Evolutionary conservation across 2,797 vertebrate genomes (phyloP).

Genomic region (Cephalopachus bancanus): DNA sequence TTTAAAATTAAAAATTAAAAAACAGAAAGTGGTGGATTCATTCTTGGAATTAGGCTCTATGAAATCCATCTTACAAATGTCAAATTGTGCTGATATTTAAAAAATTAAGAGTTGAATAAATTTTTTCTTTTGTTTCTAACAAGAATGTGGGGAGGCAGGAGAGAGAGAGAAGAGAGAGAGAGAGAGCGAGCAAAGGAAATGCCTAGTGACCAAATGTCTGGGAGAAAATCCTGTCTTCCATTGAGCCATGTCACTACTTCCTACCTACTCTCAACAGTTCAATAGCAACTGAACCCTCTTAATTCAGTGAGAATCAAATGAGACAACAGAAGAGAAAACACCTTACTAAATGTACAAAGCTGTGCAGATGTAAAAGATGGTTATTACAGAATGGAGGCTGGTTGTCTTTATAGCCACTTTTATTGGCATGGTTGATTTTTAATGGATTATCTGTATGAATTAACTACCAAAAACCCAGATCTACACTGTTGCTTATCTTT

Average conservation of each 20-base stretch:
- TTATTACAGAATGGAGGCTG: neutral
- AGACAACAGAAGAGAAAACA: neutral
- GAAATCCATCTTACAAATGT: slow-evolving; percentile 26
- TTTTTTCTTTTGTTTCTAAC: slow-evolving; percentile 23
- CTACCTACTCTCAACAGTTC: neutral
- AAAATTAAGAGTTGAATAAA: slow-evolving; percentile 54
- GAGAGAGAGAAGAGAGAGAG: neutral
- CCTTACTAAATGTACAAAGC: neutral
- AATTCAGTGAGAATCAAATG: slow-evolving; percentile 39
- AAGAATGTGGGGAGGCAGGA: neutral
- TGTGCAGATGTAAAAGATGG: slow-evolving; percentile 50
- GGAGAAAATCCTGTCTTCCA: slow-evolving; percentile 51
- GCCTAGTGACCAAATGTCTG: neutral
- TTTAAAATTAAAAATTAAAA: no score
- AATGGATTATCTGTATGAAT: slow-evolving; percentile 4
- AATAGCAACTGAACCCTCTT: neutral
- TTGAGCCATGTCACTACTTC: neutral
- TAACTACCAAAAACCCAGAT: neutral
- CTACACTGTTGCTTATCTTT: neutral
- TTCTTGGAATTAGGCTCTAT: slow-evolving; percentile 15
- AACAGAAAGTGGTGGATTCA: neutral
- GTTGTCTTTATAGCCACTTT: slow-evolving; percentile 55
- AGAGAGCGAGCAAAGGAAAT: neutral
- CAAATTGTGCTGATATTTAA: slow-evolving; percentile 59
- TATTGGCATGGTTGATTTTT: slow-evolving; percentile 55